Evolutionary conservation across 2,888 invertebrate genomes (phyloP), one percentile per base, ranked within the genome.

Genomic region (Athetis lepigone): DNA sequence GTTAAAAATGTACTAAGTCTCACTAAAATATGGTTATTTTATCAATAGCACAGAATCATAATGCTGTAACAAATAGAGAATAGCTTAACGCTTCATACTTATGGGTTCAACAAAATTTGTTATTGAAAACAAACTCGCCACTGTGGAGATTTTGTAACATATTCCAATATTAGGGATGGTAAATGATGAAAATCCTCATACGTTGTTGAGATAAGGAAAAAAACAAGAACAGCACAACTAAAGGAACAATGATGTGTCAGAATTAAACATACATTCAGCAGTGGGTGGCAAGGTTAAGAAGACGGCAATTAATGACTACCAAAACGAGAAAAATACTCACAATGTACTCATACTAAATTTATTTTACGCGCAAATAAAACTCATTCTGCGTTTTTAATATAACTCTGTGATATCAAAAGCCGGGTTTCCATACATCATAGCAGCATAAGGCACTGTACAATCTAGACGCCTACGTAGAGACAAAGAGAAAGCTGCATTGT

Each of bases 401-500:
- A 63, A 63, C 40, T 57, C 65, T 67, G 55, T 56, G 62, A 69
- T 47, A 69, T 67, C 46, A 46, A 55, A 60, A 68, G 49, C 67
- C 19, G 29, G 65, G 65, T 60, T 56, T 59, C 63, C 70, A 81
- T 77, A 73, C 64, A 72, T 79, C 75, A 75, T 67, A 63, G 39
- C 56, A 68, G 45, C 66, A 75, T 57, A 70, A 61, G 73, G 62
- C 64, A 71, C 72, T 60, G 67, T 71, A 79, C 73, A 80, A 80
- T 85, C 82, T 81, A 80, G 81, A 83, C 77, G 77, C 80, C 80
- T 80, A 80, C 81, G 74, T 63, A 54, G 77, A 74, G 83, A 85
- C 88, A 85, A 84, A 83, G 85, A 86, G 87, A 87, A 88, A 86
- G 85, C 87, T 87, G 88, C 88, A 90, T 91, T 90, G 89, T 89